Evolutionary conservation across 2,888 invertebrate species (phyloP).

Genomic region (Adelognathus sp.): DNA sequence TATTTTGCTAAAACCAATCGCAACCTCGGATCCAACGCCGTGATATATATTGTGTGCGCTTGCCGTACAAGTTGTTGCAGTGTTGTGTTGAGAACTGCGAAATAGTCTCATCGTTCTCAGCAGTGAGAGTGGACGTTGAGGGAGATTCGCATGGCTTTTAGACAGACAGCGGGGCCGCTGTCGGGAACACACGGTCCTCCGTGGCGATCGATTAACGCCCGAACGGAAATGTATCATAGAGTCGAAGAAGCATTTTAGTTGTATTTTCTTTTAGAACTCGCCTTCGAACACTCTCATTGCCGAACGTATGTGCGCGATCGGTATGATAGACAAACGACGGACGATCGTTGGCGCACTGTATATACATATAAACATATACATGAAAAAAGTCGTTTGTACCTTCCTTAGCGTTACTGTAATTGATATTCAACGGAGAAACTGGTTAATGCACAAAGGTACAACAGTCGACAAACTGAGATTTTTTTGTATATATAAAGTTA

Average conservation of each 20-base stretch:
- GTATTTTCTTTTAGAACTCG: slow-evolving; percentile 4
- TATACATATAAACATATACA: not conserved
- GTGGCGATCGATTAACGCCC: not conserved
- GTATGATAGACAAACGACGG: not conserved
- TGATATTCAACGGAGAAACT: slow-evolving; percentile 10
- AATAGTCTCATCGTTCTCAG: not conserved
- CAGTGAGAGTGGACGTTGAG: slow-evolving; percentile 2
- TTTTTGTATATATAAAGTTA: not conserved
- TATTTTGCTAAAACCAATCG: too few species aligned
- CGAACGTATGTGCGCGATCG: slow-evolving; percentile 25
- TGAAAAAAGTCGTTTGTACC: slow-evolving; percentile 41
- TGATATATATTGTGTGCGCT: too few species aligned
- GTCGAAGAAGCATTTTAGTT: slow-evolving; percentile 1
- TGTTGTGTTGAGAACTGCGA: not conserved
- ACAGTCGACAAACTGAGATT: not conserved
- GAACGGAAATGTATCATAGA: slow-evolving; percentile 37
- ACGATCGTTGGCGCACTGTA: not conserved
- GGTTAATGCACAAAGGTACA: slow-evolving; percentile 38
- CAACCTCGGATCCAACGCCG: too few species aligned
- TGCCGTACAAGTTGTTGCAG: too few species aligned
- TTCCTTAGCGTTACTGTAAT: slow-evolving; percentile 29
- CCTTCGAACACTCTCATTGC: not conserved
- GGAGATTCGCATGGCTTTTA: slow-evolving; percentile 12
- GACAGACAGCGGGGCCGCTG: slow-evolving; percentile 6
- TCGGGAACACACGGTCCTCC: slow-evolving; percentile 34